Base-by-base conservation (phyloP, 2,797 vertebrate species). In the Gymnocypris eckloni region DNA sequence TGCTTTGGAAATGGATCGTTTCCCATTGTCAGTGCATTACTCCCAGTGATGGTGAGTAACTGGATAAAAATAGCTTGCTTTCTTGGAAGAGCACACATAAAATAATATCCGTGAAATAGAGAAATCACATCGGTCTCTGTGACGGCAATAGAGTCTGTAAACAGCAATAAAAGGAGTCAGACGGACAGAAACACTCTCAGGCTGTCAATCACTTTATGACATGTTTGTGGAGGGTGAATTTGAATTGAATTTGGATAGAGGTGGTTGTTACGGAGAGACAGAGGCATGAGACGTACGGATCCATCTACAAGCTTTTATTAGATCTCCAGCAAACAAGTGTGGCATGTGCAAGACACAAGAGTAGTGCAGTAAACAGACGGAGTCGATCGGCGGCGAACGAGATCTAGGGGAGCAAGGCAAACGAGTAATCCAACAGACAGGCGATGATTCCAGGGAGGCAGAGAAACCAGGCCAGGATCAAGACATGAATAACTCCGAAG, bases 81-180 rank as follows among this genome's bases (percentile, higher is more conserved):
- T 70, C 43, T 75, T 37, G 48, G 48, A 59, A 9, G 52, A 25
- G 28, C 83, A 43, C 54, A 81, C 28, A 67, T 37, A 28, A 61
- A 79, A 79, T 79, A 43, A 79, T 61, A 59, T 61, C 76, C 54
- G 39, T 79, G 54, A 79, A 79, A 79, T 79, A 79, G 76, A 79
- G 76, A 79, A 78, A 61, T 78, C 76, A 78, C 39, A 61, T 79
- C 76, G 18, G 39, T 61, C 76, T 61, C 37, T 61, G 76, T 25
- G 54, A 61, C 39, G 9, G 54, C 39, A 15, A 33, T 56, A 0
- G 76, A 79, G 54, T 78, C 54, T 43, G 54, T 78, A 6, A 41
- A 78, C 73, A 11, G 72, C 50, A 11, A 9, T 3, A 1, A 73
- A 50, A 16, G 20, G 48, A 52, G 73, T 10, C 33, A n/a, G 75